Percentiles rank a stretch among this genome's conserved stretches.
Conservation (phyloP, 92 coral and sea anemone genomes). For the Pocillopora grandis region DNA sequence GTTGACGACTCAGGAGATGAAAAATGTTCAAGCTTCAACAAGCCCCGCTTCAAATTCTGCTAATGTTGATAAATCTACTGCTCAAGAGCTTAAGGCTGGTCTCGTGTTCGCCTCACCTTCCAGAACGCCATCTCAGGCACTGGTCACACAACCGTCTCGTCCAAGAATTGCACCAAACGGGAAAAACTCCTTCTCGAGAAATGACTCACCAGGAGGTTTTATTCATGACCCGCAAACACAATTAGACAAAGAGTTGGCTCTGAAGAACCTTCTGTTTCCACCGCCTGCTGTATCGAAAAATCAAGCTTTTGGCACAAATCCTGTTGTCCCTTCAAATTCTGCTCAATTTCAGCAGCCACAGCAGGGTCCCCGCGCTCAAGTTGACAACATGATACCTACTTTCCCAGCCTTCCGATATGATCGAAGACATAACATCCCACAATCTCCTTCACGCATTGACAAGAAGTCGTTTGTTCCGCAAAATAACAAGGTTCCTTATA, state of each 20-base stretch:
- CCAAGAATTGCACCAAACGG: background rate
- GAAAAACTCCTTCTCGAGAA: background rate
- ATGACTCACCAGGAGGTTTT: background rate
- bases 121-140: background rate
- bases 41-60: background rate
- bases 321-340: background rate
- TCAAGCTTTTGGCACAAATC: background rate
- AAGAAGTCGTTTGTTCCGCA: slow-evolving; percentile 1
- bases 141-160: background rate
- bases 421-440: slow-evolving; percentile 23
- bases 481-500: slow-evolving; percentile 38
- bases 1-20: background rate
- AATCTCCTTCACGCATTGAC: background rate
- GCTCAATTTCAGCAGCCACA: slow-evolving; percentile 1
- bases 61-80: slow-evolving; percentile 20
- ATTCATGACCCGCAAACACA: background rate
- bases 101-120: slow-evolving; percentile 2
- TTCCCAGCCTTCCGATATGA: slow-evolving; percentile 42
- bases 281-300: slow-evolving; percentile 16
- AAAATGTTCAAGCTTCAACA: background rate
- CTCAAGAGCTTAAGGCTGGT: slow-evolving; percentile 6
- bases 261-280: slow-evolving; percentile 29
- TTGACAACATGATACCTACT: slow-evolving; percentile 18
- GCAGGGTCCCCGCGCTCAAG: slow-evolving; percentile 3
- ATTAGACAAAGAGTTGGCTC: slow-evolving; percentile 19